These are phyloP conservation scores for Hyposoter dolosus DNA, from an alignment of 2,888 invertebrate genomes.

Conservation along the genomic window DNA sequence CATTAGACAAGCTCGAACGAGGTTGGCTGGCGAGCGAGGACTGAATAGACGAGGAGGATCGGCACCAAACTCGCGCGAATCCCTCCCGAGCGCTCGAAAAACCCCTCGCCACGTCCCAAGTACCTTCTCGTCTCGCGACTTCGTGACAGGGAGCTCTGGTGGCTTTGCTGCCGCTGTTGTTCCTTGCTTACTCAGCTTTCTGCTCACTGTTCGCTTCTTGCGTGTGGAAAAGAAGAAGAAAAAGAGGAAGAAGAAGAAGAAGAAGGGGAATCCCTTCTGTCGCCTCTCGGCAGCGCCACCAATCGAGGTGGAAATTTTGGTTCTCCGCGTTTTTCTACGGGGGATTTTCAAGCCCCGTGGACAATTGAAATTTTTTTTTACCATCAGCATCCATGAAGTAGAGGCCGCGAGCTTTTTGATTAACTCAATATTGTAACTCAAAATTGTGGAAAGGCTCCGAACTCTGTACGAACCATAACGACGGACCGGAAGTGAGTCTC, in stretches of 20 bases:
- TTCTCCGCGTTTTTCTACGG: background rate
- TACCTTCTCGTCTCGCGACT: slow-evolving; percentile 67
- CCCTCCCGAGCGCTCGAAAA: slow-evolving; percentile 69
- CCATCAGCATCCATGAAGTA: background rate
- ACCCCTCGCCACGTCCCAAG: slow-evolving; percentile 73
- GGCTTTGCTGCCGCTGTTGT: slow-evolving; percentile 54
- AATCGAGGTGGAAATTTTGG: slow-evolving; percentile 67
- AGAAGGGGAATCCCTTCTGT: slow-evolving; percentile 38
- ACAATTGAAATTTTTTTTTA: background rate
- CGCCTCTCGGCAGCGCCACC: slow-evolving; percentile 43
- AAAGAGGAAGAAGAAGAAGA: slow-evolving; percentile 45
- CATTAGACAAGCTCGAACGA: slow-evolving; percentile 60
- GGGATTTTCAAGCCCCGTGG: background rate
- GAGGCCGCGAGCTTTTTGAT: background rate
- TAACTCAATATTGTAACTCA: background rate
- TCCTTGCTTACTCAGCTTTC: slow-evolving; percentile 71
- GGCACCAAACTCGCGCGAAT: slow-evolving; percentile 77
- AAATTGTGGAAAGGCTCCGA: background rate
- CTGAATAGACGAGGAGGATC: slow-evolving; percentile 81
- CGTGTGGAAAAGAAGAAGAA: slow-evolving; percentile 67
- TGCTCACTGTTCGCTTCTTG: slow-evolving; percentile 65
- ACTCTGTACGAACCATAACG: background rate
- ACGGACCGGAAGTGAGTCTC: background rate
- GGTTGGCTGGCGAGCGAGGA: slow-evolving; percentile 83
- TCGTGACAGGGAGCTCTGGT: slow-evolving; percentile 69